A percentile compares a stretch with the other conserved stretches of the same genome.
Conservation (phyloP, 2,888 invertebrate species). For the Penaeus monodon region DNA sequence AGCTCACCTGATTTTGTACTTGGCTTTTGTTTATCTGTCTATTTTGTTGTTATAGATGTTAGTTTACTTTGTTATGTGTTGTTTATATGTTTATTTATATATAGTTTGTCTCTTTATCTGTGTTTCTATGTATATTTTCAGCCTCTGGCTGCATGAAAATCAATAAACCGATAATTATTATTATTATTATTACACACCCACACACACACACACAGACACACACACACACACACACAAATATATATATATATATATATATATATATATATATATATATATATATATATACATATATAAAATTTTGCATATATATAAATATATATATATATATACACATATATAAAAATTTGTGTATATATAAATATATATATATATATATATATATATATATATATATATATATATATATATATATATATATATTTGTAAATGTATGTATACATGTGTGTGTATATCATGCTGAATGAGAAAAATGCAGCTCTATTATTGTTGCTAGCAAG, state of each 20-base stretch:
- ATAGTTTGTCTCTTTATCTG: too few relatives aligned
- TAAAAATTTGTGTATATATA: constrained; percentile 22
- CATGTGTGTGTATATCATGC: constrained; percentile 10
- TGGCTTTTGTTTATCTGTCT: too few relatives aligned
- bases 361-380: constrained; percentile 37
- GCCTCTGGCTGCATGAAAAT: too few relatives aligned
- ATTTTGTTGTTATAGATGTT: too few relatives aligned
- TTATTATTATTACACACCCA: too few relatives aligned
- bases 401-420: constrained; percentile 14
- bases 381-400: constrained; percentile 15
- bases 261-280: constrained; percentile 22
- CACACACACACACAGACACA: not conserved
- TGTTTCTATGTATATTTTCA: too few relatives aligned
- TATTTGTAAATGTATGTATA: constrained; percentile 18
- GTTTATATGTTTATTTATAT: too few relatives aligned
- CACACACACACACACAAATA: not conserved
- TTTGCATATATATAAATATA: not conserved
- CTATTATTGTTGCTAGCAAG: not conserved
- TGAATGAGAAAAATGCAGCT: not conserved
- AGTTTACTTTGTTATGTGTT: too few relatives aligned
- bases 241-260: not conserved
- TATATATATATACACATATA: constrained; percentile 21
- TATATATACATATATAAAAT: not conserved
- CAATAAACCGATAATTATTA: too few relatives aligned
- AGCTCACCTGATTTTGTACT: too few relatives aligned